Base-by-base conservation (phyloP, 2,888 invertebrate genomes). In the Dynastes grantii region DNA sequence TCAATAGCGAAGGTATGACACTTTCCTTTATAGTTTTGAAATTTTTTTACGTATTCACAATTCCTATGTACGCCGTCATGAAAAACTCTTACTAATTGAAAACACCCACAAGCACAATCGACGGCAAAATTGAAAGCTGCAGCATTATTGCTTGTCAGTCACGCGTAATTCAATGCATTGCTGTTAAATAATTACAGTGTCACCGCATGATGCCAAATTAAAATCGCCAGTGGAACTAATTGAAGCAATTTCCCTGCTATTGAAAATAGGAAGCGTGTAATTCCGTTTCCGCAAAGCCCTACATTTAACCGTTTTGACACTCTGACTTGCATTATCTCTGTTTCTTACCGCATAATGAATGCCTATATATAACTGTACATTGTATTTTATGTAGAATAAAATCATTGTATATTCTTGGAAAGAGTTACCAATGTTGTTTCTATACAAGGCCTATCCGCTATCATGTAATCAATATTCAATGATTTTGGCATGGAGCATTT, bases 91-190 rank as follows among this genome's bases (percentile, higher is more conserved):
- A 63, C 63, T 63, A 29, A 63, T 63, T 63, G 32, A 63, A 63
- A 63, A 27, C 63, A 11, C 27, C 27, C 29, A 6, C 13, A 13
- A 63, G 27, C 13, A 32, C 32, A 63, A 32, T 63, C 32, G 27
- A 32, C 29, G 32, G 63, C 27, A 63, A 63, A 63, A 63, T 63
- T 63, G 32, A 29, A 63, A 32, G 63, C 63, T 63, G 8, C 63
- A 11, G 63, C 29, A 63, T 63, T 63, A 63, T 63, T 29, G 29
- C 63, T 32, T 63, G 63, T 63, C 63, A 63, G 63, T 63, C 63
- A 63, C 63, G 32, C 32, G 63, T 63, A 32, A 63, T 63, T 63
- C 63, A 63, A 63, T 32, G 63, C 63, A 63, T 27, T 63, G 29
- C 29, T 32, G 63, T n/a, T 27, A 29, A 63, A 63, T 63, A 63